Base-by-base conservation (phyloP, 2,888 invertebrate species). In the Pelosia muscerda region DNA sequence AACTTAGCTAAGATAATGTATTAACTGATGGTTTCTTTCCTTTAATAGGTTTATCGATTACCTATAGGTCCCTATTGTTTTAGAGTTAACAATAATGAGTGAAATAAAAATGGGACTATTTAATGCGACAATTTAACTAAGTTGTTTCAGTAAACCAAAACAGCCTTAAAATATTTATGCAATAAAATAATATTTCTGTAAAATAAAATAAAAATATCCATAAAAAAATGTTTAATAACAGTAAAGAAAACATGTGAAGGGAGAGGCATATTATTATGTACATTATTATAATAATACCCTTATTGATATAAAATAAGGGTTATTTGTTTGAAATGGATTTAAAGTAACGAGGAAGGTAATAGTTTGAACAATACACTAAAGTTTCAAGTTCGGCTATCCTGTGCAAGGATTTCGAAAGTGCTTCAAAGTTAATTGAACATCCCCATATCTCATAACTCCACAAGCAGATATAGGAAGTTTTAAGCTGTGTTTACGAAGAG, bases 391-490 rank as follows among this genome's bases (percentile, higher is more conserved):
- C 56, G 49, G 42, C 61, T 26, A 49, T 31, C n/a, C 31, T 60
- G n/a, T n/a, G n/a, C n/a, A n/a, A n/a, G n/a, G n/a, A n/a, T 11
- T 13, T 25, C n/a, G 55, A 38, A 63, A 53, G 49, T 53, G 26
- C 57, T 63, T 59, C 25, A 57, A 58, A 63, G 63, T 54, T 67
- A 63, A 67, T 58, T 63, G 63, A 67, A 67, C 63, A 58, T 56
- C 53, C 57, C 58, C 67, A 63, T 67, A 63, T 23, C 25, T 63
- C 57, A 49, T 49, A 61, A 58, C 38, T 49, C 34, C n/a, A 6
- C 58, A 58, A 57, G 34, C 49, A 67, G 63, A 34, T 53, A 58
- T 38, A 34, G 15, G 28, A 49, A 63, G 57, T 67, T 38, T 63
- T 22, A 34, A 63, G 62, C 58, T 63, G 58, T 59, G 54, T 63